Evolutionary conservation across 2,888 invertebrate genomes (phyloP).

Genomic region (Erannis defoliaria): DNA sequence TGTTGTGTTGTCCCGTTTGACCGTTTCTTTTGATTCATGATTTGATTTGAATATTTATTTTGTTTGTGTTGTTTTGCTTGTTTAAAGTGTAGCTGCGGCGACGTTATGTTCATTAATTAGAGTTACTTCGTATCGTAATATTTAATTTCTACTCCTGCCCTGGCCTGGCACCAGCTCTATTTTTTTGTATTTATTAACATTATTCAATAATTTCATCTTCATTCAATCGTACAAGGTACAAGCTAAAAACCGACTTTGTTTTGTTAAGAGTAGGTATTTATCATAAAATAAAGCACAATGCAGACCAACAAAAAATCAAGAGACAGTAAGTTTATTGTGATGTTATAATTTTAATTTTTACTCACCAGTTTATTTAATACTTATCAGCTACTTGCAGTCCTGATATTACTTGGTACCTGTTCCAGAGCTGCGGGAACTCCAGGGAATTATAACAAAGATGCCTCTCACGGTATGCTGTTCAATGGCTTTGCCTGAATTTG

Average conservation of each 20-base stretch:
- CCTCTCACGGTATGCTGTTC: constrained; percentile 60
- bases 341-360: background rate
- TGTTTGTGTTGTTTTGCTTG: too few relatives aligned
- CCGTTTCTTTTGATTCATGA: background rate
- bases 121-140: too few relatives aligned
- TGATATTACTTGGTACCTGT: background rate
- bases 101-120: too few relatives aligned
- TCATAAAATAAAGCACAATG: background rate
- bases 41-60: background rate
- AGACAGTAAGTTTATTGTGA: background rate
- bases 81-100: too few relatives aligned
- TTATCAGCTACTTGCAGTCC: background rate
- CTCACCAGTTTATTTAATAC: background rate
- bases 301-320: background rate
- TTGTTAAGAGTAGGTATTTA: too few relatives aligned
- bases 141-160: too few relatives aligned
- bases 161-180: too few relatives aligned
- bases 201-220: too few relatives aligned
- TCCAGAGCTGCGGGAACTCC: constrained; percentile 64
- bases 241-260: too few relatives aligned
- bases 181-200: too few relatives aligned
- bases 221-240: too few relatives aligned
- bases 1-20: too few relatives aligned
- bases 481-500: constrained; percentile 66
- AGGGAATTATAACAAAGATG: constrained; percentile 64